These are phyloP conservation scores for Drosophila kanekoi DNA, from an alignment of 2,888 invertebrate species.

Conservation along the genomic window DNA sequence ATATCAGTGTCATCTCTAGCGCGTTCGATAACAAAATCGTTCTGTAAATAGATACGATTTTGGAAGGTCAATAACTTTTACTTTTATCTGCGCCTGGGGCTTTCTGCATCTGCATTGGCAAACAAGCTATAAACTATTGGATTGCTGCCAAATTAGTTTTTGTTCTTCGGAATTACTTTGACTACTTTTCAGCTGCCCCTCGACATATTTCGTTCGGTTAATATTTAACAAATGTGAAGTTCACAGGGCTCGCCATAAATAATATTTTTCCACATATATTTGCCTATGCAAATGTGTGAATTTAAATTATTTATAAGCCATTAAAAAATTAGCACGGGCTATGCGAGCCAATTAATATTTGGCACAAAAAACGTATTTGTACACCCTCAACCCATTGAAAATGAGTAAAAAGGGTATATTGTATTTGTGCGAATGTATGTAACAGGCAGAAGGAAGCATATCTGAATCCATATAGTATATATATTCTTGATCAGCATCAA, in stretches of 20 bases:
- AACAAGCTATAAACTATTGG: background rate
- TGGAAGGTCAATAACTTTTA: slow-evolving; percentile 6
- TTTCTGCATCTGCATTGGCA: slow-evolving; percentile 1
- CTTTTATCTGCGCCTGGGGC: background rate
- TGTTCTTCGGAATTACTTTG: background rate
- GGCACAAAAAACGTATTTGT: slow-evolving; percentile 11
- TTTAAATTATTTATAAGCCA: slow-evolving; percentile 67
- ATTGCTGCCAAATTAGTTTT: background rate
- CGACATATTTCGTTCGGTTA: slow-evolving; percentile 17
- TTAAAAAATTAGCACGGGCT: slow-evolving; percentile 73
- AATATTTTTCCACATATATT: slow-evolving; percentile 50
- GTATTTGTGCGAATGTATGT: too few relatives aligned
- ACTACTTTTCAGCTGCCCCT: slow-evolving; percentile 17
- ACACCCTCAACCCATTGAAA: too few relatives aligned
- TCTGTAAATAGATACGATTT: background rate
- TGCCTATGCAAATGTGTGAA: slow-evolving; percentile 48
- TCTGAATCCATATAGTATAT: too few relatives aligned
- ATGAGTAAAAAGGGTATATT: too few relatives aligned
- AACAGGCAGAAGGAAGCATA: too few relatives aligned
- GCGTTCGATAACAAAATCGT: background rate
- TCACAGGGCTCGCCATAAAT: slow-evolving; percentile 55
- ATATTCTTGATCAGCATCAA: too few relatives aligned
- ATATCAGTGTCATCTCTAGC: background rate
- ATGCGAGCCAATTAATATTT: slow-evolving; percentile 48
- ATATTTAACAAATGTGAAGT: slow-evolving; percentile 40